Base-by-base conservation (phyloP, 2,888 invertebrate species). In the Cremastobaeus sp. region DNA sequence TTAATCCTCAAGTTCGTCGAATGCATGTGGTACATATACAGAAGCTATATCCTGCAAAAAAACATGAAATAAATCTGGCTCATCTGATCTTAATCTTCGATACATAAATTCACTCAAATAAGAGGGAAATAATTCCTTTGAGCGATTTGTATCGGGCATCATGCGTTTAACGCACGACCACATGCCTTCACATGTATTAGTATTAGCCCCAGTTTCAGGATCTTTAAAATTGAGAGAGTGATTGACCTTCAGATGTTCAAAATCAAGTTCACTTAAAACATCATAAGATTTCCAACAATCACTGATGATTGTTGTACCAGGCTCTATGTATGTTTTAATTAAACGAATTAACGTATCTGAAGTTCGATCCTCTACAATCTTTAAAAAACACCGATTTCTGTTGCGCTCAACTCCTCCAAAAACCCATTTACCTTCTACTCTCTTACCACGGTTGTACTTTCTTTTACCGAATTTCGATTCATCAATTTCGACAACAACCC, bases 21-120 rank as follows among this genome's bases (percentile, higher is more conserved):
- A n/a, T n/a, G n/a, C n/a, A n/a, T n/a, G n/a, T n/a, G n/a, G n/a
- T n/a, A n/a, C n/a, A n/a, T 9, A 21, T 8, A 8, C 9, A 9
- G 1, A 3, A n/a, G 41, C 41, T 12, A 41, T 12, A 14, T 41
- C 41, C 1, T 1, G 5, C 6, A 41, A 41, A 41, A 41, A 41
- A 6, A 21, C 21, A 2, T 2, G 11, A 11, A 11, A 34, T 1
- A 1, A 1, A 8, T 41, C 21, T 0, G 1, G 8, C 3, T 1
- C 12, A 12, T 34, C 12, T 12, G 3, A 5, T 5, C 12, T 20
- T 9, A 21, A 15, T 5, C 55, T 14, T 12, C 54, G 34, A 14
- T 66, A 66, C 66, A 66, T 66, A 12, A 48, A 66, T 32, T 66
- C 55, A 1, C 32, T 37, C 4, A 66, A 39, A 14, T 66, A 66